Conservation (phyloP, 2,888 invertebrate genomes). For the Ophraella communa region DNA sequence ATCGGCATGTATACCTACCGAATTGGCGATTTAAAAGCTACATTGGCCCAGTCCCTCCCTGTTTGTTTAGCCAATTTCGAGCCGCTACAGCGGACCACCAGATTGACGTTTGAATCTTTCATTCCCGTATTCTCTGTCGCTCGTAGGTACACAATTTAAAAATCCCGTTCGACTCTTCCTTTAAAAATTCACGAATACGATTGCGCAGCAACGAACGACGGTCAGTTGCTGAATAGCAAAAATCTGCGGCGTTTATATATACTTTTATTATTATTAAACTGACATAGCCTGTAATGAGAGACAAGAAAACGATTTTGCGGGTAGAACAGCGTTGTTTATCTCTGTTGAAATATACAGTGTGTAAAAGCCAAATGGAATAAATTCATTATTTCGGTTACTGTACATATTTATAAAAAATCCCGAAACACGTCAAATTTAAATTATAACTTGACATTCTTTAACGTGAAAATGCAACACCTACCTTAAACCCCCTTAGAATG, state of each 20-base stretch:
- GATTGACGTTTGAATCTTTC: slow-evolving; percentile 14
- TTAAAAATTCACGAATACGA: not conserved
- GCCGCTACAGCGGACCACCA: not conserved
- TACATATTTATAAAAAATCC: too few species aligned
- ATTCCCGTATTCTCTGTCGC: slow-evolving; percentile 3
- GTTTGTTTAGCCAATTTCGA: not conserved
- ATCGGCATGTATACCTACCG: not conserved
- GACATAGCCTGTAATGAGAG: too few species aligned
- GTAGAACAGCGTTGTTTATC: too few species aligned
- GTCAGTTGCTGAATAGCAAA: not conserved
- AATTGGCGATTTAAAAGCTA: not conserved
- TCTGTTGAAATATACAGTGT: too few species aligned
- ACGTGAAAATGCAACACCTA: too few species aligned
- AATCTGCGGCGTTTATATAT: not conserved
- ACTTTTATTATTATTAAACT: not conserved
- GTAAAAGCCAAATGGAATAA: too few species aligned
- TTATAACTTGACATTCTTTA: too few species aligned
- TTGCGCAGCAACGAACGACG: too few species aligned
- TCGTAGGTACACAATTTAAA: slow-evolving; percentile 2
- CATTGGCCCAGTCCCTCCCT: not conserved
- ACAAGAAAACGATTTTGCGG: too few species aligned
- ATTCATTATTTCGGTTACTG: too few species aligned
- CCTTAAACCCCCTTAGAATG: too few species aligned
- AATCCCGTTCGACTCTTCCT: not conserved
- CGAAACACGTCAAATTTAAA: too few species aligned